Conservation (phyloP, 1,140 invertebrate species). For the Papilio aristodemus region DNA sequence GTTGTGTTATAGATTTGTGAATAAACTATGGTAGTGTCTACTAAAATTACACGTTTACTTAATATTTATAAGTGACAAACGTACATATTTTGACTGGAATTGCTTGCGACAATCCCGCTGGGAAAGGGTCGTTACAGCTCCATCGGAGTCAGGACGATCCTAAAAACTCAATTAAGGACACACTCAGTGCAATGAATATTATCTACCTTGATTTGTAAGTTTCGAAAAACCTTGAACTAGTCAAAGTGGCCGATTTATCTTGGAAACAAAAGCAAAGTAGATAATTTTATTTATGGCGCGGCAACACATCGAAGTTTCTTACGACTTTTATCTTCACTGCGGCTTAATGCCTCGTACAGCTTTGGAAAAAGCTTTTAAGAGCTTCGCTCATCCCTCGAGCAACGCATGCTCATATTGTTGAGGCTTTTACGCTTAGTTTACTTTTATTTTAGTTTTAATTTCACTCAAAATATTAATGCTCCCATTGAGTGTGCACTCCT, state of each 20-base stretch:
- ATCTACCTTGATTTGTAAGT: conserved; percentile 41
- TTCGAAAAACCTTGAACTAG: conserved; percentile 54
- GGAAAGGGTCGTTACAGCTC: background rate
- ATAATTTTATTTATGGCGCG: conserved; percentile 65
- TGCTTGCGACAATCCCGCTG: background rate
- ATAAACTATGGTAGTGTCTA: background rate
- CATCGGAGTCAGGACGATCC: background rate
- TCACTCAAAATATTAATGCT: conserved; percentile 26
- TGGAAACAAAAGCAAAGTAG: conserved; percentile 63
- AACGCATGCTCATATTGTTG: conserved; percentile 58
- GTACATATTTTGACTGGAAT: background rate
- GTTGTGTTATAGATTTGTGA: too few species aligned
- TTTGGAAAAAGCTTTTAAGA: conserved; percentile 70
- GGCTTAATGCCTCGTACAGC: conserved; percentile 63
- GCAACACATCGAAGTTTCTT: conserved; percentile 57
- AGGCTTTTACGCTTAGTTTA: conserved; percentile 42
- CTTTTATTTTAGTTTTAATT: conserved; percentile 23
- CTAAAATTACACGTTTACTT: background rate
- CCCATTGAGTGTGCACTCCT: conserved; percentile 8
- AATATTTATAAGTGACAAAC: background rate
- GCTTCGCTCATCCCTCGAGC: conserved; percentile 59
- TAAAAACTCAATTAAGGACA: conserved; percentile 33
- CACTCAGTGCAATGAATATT: conserved; percentile 25
- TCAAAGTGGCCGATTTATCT: conserved; percentile 65
- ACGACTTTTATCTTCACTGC: conserved; percentile 65